These are phyloP conservation scores for Camptogramma bilineatum DNA, from an alignment of 2,888 invertebrate species.

Conservation along the genomic window DNA sequence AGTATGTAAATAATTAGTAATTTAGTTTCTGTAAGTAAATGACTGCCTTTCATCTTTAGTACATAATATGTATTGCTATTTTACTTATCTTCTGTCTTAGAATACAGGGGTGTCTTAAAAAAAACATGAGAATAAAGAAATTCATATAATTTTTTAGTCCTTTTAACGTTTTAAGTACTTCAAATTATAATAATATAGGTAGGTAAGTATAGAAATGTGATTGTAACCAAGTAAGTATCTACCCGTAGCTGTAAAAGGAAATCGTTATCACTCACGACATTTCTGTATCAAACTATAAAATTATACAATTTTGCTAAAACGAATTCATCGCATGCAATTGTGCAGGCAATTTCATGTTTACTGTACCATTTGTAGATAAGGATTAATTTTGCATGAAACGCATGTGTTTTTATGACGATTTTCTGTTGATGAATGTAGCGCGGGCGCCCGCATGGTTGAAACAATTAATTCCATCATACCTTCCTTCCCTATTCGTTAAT, in stretches of 20 bases:
- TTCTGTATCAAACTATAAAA: constrained; percentile 68
- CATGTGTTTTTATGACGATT: constrained; percentile 44
- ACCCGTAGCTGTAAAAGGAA: constrained; percentile 36
- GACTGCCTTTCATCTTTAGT: too few relatives aligned
- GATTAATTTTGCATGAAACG: constrained; percentile 48
- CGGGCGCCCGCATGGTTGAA: constrained; percentile 78
- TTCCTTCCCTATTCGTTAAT: constrained; percentile 79
- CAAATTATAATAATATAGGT: too few relatives aligned
- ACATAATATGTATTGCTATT: too few relatives aligned
- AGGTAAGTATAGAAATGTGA: background rate
- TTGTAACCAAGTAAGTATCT: constrained; percentile 27
- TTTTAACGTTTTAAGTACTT: too few relatives aligned
- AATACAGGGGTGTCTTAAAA: too few relatives aligned
- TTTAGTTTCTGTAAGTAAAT: too few relatives aligned
- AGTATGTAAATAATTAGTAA: too few relatives aligned
- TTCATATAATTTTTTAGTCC: too few relatives aligned
- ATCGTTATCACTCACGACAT: constrained; percentile 66
- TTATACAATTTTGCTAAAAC: constrained; percentile 49
- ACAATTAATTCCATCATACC: constrained; percentile 72
- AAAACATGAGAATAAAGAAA: too few relatives aligned
- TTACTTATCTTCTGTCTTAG: too few relatives aligned
- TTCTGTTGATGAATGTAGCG: constrained; percentile 52
- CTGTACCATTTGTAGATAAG: constrained; percentile 44
- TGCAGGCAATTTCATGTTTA: constrained; percentile 26
- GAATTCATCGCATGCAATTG: constrained; percentile 23